phyloP scores from a whole-genome alignment of 2,797 vertebrate species.

The Acipenser transmontanus region DNA sequence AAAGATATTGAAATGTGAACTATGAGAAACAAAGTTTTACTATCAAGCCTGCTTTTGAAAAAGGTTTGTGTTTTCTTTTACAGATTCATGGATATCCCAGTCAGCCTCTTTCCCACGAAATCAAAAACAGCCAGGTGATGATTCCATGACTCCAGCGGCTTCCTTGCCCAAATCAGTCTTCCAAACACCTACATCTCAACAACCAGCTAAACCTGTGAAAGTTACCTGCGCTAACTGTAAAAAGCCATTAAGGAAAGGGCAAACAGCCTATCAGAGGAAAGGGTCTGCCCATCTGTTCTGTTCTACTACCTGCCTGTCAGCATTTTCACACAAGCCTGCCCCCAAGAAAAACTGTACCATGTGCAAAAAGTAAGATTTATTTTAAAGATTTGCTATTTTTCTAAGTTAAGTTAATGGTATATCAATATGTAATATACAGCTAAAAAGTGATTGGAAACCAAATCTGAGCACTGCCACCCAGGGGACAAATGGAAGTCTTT shows the following conservation, averaged over 20 bases:
- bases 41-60: too few species aligned
- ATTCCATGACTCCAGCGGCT: constrained; percentile 83
- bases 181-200: constrained; percentile 76
- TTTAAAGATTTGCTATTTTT: too few species aligned
- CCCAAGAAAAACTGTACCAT: constrained; percentile 98
- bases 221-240: constrained; percentile 98
- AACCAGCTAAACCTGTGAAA: constrained; percentile 87
- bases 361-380: constrained; percentile 89
- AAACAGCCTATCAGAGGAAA: constrained; percentile 96
- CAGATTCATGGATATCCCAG: constrained; percentile 97
- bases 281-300: constrained; percentile 96
- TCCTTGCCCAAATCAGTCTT: constrained; percentile 88
- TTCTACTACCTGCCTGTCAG: constrained; percentile 93
- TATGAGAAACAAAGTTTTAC: too few species aligned
- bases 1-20: too few species aligned
- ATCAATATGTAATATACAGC: too few species aligned
- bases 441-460: too few species aligned
- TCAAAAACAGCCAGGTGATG: constrained; percentile 89
- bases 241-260: constrained; percentile 96
- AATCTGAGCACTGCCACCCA: too few species aligned
- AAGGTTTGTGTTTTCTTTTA: background rate
- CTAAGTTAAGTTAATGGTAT: too few species aligned
- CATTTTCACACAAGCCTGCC: constrained; percentile 94
- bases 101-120: constrained; percentile 93
- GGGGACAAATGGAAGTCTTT: too few species aligned